Conservation (phyloP, 2,888 invertebrate genomes). For the Trachelus tabidus region DNA sequence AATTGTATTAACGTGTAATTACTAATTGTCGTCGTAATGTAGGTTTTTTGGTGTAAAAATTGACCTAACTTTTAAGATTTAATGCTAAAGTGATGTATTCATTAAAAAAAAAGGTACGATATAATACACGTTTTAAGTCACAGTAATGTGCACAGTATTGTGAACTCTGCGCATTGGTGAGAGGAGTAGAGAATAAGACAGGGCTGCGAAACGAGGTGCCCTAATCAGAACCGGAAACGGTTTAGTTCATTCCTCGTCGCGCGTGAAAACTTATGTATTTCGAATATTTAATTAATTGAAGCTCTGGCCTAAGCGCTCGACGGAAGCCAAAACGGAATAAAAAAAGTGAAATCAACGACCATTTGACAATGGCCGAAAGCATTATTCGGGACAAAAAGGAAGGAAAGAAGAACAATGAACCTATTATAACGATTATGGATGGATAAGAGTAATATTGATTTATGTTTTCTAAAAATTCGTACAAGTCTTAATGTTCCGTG, state of each 20-base stretch:
- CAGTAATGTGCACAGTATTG: not conserved
- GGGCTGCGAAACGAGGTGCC: constrained; percentile 39
- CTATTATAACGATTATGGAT: constrained; percentile 6
- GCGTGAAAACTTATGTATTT: constrained; percentile 46
- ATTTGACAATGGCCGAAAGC: constrained; percentile 19
- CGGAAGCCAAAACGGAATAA: constrained; percentile 30
- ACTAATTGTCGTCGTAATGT: constrained; percentile 63
- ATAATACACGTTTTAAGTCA: constrained; percentile 15
- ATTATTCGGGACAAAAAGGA: constrained; percentile 35
- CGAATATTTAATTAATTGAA: constrained; percentile 48
- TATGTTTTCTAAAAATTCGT: constrained; percentile 15
- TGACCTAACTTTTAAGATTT: constrained; percentile 59
- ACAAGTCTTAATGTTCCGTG: constrained; percentile 23
- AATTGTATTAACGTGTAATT: constrained; percentile 63
- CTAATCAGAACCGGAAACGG: constrained; percentile 15
- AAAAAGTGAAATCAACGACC: constrained; percentile 19
- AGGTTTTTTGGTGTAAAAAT: constrained; percentile 63
- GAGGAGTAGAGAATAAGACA: constrained; percentile 30
- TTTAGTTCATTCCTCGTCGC: constrained; percentile 30
- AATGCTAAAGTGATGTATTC: constrained; percentile 51
- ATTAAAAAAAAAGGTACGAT: constrained; percentile 26
- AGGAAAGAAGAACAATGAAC: constrained; percentile 11
- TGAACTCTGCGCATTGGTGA: constrained; percentile 4
- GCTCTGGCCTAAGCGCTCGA: constrained; percentile 49
- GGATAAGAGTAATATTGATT: constrained; percentile 17